Conservation (phyloP, 1,140 invertebrate genomes). For the Camponotus pennsylvanicus region DNA sequence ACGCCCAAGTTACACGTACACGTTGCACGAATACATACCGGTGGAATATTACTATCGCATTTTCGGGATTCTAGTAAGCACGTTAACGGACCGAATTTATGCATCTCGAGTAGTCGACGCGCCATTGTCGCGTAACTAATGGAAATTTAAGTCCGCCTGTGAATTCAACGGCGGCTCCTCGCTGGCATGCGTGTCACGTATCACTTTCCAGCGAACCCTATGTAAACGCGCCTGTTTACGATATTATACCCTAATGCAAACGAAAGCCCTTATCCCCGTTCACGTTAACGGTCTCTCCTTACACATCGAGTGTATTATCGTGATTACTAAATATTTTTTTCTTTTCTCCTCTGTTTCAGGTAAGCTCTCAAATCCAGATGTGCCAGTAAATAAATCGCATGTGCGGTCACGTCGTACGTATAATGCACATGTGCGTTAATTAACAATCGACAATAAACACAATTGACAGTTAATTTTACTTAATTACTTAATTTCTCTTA, state of each 20-base stretch:
- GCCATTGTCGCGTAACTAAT: constrained; percentile 84
- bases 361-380: constrained; percentile 66
- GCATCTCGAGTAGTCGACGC: constrained; percentile 79
- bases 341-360: constrained; percentile 78
- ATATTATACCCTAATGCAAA: constrained; percentile 83
- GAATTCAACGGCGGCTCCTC: constrained; percentile 80
- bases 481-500: constrained; percentile 41
- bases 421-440: constrained; percentile 26
- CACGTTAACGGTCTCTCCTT: constrained; percentile 17
- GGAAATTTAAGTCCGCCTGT: constrained; percentile 83
- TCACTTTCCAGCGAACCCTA: constrained; percentile 81
- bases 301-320: constrained; percentile 10
- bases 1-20: constrained; percentile 9
- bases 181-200: constrained; percentile 84
- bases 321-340: constrained; percentile 60
- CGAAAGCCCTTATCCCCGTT: constrained; percentile 75
- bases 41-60: constrained; percentile 28
- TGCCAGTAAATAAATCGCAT: constrained; percentile 5
- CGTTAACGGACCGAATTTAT: constrained; percentile 69
- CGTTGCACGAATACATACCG: background rate
- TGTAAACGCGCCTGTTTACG: constrained; percentile 84
- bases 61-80: constrained; percentile 65
- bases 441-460: constrained; percentile 39
- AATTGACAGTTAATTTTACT: constrained; percentile 38
- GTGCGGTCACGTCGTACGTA: constrained; percentile 35